These are phyloP conservation scores for Procavia capensis DNA, from an alignment of 2,113 vertebrate genomes.

Conservation along the genomic window DNA sequence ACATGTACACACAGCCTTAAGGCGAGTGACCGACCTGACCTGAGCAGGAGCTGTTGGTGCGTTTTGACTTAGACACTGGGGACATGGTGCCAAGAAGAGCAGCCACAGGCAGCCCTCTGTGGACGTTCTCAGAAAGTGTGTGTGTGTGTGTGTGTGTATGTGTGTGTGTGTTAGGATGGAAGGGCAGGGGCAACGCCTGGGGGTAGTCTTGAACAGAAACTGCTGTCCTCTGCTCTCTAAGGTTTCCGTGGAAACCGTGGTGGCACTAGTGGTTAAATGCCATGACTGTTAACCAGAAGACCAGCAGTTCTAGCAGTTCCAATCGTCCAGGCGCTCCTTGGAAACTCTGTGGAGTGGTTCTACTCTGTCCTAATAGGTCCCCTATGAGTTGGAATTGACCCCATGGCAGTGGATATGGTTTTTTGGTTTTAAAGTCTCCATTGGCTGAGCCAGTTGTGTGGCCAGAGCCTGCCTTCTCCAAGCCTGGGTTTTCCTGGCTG, in stretches of 20 bases:
- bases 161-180: not conserved
- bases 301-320: too few species aligned
- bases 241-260: too few species aligned
- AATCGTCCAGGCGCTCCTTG: too few species aligned
- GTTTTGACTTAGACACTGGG: not conserved
- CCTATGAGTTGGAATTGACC: too few species aligned
- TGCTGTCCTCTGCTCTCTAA: not conserved
- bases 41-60: not conserved
- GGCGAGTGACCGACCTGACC: not conserved
- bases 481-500: not conserved
- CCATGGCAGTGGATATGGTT: too few species aligned
- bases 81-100: not conserved
- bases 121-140: not conserved
- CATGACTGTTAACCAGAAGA: too few species aligned
- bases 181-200: not conserved
- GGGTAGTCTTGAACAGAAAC: not conserved
- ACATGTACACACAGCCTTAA: not conserved
- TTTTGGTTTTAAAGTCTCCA: too few species aligned
- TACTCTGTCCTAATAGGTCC: too few species aligned
- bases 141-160: not conserved
- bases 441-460: not conserved
- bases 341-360: too few species aligned
- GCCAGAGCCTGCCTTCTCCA: not conserved
- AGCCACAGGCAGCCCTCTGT: not conserved
- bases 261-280: too few species aligned